These are phyloP conservation scores for Plagiodera versicolora DNA, from an alignment of 2,888 invertebrate species.

Conservation along the genomic window DNA sequence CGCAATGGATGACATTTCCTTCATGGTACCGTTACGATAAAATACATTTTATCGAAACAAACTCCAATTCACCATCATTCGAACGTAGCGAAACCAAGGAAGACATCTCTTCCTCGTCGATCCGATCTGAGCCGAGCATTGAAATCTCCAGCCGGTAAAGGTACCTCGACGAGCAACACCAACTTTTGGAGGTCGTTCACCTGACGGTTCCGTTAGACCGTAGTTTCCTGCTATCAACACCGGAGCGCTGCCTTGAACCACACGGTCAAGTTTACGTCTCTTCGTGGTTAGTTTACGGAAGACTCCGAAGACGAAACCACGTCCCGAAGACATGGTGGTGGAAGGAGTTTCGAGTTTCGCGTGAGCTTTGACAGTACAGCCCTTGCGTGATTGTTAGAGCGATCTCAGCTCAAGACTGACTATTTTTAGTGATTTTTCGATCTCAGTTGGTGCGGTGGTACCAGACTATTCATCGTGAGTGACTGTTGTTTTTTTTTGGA, in stretches of 20 bases:
- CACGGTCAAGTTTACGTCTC: conserved; percentile 56
- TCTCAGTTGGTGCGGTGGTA: no score
- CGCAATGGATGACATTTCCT: no score
- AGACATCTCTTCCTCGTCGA: conserved; percentile 43
- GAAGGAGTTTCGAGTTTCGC: conserved; percentile 35
- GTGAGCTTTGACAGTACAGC: conserved; percentile 14
- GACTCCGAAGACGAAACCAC: conserved; percentile 41
- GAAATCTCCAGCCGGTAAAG: conserved; percentile 33
- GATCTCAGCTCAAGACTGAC: conserved; percentile 19
- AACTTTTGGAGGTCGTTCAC: conserved; percentile 54
- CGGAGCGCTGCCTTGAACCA: conserved; percentile 48
- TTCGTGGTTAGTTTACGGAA: conserved; percentile 52
- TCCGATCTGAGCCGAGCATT: conserved; percentile 35
- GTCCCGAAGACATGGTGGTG: conserved; percentile 22
- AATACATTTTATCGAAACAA: no score
- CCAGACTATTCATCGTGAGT: conserved; percentile 29
- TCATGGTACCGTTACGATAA: no score
- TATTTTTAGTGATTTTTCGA: conserved; percentile 22
- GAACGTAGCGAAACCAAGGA: conserved; percentile 20
- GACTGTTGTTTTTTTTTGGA: conserved; percentile 33
- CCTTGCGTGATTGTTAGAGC: conserved; percentile 14
- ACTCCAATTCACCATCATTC: no score
- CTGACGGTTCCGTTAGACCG: conserved; percentile 35
- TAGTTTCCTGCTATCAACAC: conserved; percentile 50
- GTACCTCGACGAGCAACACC: conserved; percentile 14